Evolutionary conservation across 2,797 vertebrate genomes (phyloP).

Genomic region (Falco biarmicus): DNA sequence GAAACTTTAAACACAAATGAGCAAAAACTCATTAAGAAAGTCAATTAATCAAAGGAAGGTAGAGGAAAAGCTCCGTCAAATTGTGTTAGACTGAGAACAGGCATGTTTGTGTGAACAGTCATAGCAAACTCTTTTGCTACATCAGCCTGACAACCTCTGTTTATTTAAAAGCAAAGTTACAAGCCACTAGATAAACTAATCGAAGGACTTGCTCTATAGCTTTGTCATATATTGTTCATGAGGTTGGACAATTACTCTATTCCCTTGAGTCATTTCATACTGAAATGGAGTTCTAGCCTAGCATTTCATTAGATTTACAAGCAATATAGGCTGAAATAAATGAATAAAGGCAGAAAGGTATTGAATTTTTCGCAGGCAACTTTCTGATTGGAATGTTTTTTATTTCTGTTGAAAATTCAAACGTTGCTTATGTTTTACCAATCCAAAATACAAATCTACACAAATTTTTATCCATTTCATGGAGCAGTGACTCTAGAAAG

Average conservation of each 20-base stretch:
- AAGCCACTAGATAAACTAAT: slow-evolving; percentile 19
- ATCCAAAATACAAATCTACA: slow-evolving; percentile 31
- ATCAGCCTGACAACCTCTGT: not conserved
- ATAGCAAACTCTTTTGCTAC: not conserved
- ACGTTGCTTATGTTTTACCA: slow-evolving; percentile 18
- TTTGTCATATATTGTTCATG: slow-evolving; percentile 48
- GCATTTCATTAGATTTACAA: slow-evolving; percentile 58
- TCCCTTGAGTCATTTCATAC: slow-evolving; percentile 43
- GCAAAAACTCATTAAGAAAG: not conserved
- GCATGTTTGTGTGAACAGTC: not conserved
- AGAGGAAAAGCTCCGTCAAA: not conserved
- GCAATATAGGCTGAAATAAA: slow-evolving; percentile 43
- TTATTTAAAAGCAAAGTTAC: slow-evolving; percentile 17
- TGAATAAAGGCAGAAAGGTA: slow-evolving; percentile 31
- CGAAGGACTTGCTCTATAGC: not conserved
- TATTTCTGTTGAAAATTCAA: slow-evolving; percentile 61
- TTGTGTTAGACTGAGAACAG: not conserved
- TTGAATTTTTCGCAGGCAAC: slow-evolving; percentile 19
- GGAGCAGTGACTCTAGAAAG: slow-evolving; percentile 40
- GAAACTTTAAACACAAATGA: not conserved
- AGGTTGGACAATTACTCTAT: slow-evolving; percentile 36
- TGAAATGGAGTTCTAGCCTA: slow-evolving; percentile 20
- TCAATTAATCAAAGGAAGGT: not conserved
- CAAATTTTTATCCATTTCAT: slow-evolving; percentile 48
- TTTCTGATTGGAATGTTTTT: not conserved